Percentiles rank a stretch among this genome's conserved stretches.
phyloP scores from a whole-genome alignment of 1,140 invertebrate genomes.

The Pemphigus obesinymphae region DNA sequence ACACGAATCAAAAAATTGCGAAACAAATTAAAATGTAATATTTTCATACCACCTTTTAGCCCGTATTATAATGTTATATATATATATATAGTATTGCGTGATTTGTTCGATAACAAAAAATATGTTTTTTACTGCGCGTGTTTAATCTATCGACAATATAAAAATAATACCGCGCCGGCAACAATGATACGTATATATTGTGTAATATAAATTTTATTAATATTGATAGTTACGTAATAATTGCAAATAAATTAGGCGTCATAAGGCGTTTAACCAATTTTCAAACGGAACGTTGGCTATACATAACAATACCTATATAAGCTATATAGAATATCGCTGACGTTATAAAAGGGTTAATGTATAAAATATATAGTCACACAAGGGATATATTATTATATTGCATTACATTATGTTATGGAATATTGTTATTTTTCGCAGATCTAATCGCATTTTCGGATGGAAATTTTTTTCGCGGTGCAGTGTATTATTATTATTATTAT shows the following conservation, averaged over 20 bases:
- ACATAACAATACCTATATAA: neutral
- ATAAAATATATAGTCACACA: neutral
- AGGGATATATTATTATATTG: neutral
- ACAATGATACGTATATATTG: neutral
- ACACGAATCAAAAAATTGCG: too few species aligned
- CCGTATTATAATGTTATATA: neutral
- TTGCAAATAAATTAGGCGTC: neutral
- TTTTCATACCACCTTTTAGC: too few species aligned
- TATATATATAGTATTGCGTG: neutral
- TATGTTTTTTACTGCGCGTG: neutral
- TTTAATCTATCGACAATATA: neutral
- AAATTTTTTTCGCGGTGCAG: neutral
- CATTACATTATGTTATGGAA: neutral
- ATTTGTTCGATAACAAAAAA: neutral
- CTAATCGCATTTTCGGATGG: conserved; percentile 10
- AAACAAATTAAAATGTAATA: too few species aligned
- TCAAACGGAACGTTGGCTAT: neutral
- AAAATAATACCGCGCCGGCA: neutral
- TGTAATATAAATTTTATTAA: neutral
- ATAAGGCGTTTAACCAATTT: neutral
- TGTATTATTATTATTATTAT: neutral
- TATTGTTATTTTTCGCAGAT: neutral
- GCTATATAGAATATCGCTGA: neutral
- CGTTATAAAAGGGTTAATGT: conserved; percentile 6
- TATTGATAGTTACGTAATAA: too few species aligned